Evolutionary conservation across 2,797 vertebrate species (phyloP).

Genomic region (Agapornis canus): DNA sequence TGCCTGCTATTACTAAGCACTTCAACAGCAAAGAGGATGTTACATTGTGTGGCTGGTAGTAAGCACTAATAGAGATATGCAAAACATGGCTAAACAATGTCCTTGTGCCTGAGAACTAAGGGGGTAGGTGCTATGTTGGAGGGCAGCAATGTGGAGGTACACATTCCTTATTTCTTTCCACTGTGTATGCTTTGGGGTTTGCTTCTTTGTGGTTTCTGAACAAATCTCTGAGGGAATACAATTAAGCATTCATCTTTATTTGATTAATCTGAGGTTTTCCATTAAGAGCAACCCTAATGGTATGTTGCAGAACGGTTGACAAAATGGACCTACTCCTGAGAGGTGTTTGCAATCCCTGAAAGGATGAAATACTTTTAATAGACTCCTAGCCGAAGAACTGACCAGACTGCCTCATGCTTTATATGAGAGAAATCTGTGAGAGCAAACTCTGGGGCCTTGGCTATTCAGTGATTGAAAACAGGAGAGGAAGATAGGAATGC

Average conservation of each 20-base stretch:
- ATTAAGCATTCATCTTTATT: not conserved
- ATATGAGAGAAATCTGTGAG: not conserved
- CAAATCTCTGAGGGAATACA: not conserved
- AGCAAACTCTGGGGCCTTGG: not conserved
- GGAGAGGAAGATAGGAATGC: not conserved
- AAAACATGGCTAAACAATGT: conserved; percentile 9
- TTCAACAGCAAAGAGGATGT: not conserved
- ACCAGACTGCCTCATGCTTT: not conserved
- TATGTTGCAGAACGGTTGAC: not conserved
- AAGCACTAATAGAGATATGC: conserved; percentile 25
- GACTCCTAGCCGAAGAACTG: not conserved
- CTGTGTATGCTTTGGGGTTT: not conserved
- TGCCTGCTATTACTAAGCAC: not conserved
- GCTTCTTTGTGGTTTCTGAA: not conserved
- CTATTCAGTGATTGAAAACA: not conserved
- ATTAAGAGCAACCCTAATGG: no score
- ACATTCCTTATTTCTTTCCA: not conserved
- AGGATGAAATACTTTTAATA: not conserved
- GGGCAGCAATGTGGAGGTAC: not conserved
- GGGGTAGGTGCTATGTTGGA: not conserved
- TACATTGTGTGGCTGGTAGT: not conserved
- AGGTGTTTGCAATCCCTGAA: not conserved
- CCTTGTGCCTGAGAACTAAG: not conserved
- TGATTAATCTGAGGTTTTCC: not conserved
- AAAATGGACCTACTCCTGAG: not conserved